A percentile compares a stretch with the other conserved stretches of the same genome.
Conservation (phyloP, 2,113 vertebrate genomes). For the Podarcis raffonei region DNA sequence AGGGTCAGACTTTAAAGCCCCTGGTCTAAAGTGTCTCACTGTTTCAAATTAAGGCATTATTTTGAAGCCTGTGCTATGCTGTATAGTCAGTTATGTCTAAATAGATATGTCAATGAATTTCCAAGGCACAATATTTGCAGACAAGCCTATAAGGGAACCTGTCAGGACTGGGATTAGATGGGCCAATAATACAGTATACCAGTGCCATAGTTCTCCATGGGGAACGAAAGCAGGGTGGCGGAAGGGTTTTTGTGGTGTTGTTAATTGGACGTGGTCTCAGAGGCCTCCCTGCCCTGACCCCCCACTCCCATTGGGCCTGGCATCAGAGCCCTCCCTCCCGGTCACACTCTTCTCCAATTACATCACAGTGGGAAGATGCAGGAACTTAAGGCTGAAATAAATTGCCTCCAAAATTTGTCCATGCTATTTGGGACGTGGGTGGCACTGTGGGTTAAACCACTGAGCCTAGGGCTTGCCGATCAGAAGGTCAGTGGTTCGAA, state of each 20-base stretch:
- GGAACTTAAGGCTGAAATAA: not conserved
- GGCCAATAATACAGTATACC: not conserved
- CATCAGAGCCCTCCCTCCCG: not conserved
- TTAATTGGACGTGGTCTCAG: too few species aligned
- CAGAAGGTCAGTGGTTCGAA: too few species aligned
- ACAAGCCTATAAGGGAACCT: slow-evolving; percentile 10
- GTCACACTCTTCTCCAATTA: not conserved
- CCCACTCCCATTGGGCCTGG: not conserved
- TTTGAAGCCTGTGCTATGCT: slow-evolving; percentile 35
- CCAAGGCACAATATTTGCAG: not conserved
- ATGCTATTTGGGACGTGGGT: not conserved
- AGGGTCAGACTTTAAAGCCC: slow-evolving; percentile 38
- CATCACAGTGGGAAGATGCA: not conserved
- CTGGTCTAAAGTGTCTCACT: slow-evolving; percentile 31
- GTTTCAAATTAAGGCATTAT: slow-evolving; percentile 56
- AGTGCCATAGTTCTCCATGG: not conserved
- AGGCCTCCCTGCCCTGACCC: not conserved
- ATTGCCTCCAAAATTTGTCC: not conserved
- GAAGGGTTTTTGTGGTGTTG: not conserved
- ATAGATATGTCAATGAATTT: slow-evolving; percentile 41
- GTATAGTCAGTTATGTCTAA: slow-evolving; percentile 42
- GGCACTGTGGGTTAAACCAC: too few species aligned
- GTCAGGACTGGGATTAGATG: not conserved
- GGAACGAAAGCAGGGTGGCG: not conserved
- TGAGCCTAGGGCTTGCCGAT: too few species aligned